phyloP scores from a whole-genome alignment of 2,113 vertebrate species.

The Caretta caretta region DNA sequence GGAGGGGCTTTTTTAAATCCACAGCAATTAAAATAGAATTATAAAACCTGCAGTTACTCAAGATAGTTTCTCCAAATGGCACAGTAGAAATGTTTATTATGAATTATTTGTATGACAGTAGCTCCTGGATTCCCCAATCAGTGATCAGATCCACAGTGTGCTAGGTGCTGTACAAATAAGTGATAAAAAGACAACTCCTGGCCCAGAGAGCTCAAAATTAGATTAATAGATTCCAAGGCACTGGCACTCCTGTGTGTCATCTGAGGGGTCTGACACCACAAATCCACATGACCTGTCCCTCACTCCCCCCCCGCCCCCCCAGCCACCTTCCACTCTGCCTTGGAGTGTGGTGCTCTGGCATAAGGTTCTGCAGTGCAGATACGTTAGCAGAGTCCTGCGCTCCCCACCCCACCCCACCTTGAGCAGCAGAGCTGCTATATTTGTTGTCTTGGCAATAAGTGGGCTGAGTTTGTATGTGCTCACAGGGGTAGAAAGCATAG shows the following conservation, averaged over 20 bases:
- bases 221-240: not conserved
- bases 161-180: not conserved
- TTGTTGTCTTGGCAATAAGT: not conserved
- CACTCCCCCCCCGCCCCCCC: fast-evolving
- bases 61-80: not conserved
- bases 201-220: not conserved
- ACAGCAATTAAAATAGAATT: not conserved
- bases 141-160: not conserved
- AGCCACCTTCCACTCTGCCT: not conserved
- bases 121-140: not conserved
- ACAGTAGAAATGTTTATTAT: not conserved
- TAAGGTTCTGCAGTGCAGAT: not conserved
- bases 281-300: not conserved
- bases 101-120: not conserved
- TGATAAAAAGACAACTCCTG: not conserved
- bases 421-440: not conserved
- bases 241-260: not conserved
- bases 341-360: not conserved
- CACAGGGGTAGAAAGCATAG: not conserved
- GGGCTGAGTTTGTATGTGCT: not conserved
- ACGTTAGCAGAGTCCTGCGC: not conserved
- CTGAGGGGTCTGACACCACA: not conserved
- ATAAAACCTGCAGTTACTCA: not conserved
- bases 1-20: not conserved
- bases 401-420: not conserved